These are phyloP conservation scores for Fregata magnificens DNA, from an alignment of 2,113 vertebrate genomes.

Conservation along the genomic window DNA sequence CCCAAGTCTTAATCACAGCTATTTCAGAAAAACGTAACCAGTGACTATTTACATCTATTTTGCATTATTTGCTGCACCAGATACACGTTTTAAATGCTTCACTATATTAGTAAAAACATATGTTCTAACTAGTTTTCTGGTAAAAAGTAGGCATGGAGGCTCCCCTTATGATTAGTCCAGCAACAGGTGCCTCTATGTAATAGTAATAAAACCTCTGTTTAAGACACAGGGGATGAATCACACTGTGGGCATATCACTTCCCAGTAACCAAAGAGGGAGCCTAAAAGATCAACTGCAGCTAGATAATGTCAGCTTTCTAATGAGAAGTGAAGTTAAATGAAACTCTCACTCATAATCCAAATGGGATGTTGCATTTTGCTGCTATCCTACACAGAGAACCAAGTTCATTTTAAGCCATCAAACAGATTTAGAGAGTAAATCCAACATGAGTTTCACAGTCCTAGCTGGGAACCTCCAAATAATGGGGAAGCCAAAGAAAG, in stretches of 20 bases:
- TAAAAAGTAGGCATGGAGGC: neutral
- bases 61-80: neutral
- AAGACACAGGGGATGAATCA: neutral
- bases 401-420: neutral
- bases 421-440: neutral
- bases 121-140: neutral
- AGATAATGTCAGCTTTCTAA: neutral
- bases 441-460: neutral
- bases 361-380: neutral
- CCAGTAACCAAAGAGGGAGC: neutral
- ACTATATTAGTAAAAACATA: neutral
- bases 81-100: neutral
- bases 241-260: neutral
- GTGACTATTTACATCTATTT: neutral
- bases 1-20: neutral
- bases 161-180: neutral
- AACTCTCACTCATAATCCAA: neutral
- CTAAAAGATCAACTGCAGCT: neutral
- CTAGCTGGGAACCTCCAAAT: neutral
- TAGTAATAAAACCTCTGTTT: neutral
- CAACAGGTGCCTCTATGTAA: neutral
- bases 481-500: neutral
- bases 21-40: neutral
- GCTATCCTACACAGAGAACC: neutral
- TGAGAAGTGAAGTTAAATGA: neutral